Evolutionary conservation across 2,888 invertebrate species (phyloP).

Genomic region (Rhamnusium bicolor): DNA sequence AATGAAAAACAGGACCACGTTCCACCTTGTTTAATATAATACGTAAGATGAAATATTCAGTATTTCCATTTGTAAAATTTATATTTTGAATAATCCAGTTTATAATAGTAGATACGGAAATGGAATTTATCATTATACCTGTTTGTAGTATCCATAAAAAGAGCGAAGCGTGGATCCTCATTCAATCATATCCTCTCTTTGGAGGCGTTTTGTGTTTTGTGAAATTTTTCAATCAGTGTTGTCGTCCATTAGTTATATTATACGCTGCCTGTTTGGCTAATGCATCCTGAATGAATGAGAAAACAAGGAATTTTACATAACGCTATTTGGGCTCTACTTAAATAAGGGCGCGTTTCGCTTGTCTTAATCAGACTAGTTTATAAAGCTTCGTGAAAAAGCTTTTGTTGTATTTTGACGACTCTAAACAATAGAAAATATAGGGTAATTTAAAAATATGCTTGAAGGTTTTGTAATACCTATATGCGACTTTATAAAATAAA

Average conservation of each 20-base stretch:
- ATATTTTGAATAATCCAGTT: slow-evolving; percentile 28
- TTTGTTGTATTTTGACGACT: slow-evolving; percentile 70
- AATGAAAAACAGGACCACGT: background rate
- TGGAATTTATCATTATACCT: slow-evolving; percentile 47
- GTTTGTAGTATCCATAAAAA: slow-evolving; percentile 46
- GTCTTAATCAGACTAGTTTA: slow-evolving; percentile 70
- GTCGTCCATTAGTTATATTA: slow-evolving; percentile 71
- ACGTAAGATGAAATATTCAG: background rate
- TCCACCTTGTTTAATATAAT: background rate
- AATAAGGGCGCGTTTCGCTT: slow-evolving; percentile 69
- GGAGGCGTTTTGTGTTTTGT: slow-evolving; percentile 67
- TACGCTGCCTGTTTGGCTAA: slow-evolving; percentile 68
- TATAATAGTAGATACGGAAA: slow-evolving; percentile 36
- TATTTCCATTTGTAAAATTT: background rate
- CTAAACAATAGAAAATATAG: slow-evolving; percentile 66
- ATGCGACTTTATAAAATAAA: slow-evolving; percentile 13
- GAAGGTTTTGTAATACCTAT: slow-evolving; percentile 47
- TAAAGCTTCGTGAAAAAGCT: slow-evolving; percentile 66
- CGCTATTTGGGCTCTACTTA: slow-evolving; percentile 64
- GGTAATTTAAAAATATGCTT: slow-evolving; percentile 66
- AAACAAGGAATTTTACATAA: slow-evolving; percentile 68
- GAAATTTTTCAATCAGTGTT: slow-evolving; percentile 71
- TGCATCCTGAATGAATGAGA: slow-evolving; percentile 67
- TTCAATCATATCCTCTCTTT: slow-evolving; percentile 67
- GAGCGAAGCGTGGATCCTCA: slow-evolving; percentile 59